Evolutionary conservation across 2,888 invertebrate species (phyloP).

Genomic region (Stenodema calcarata): DNA sequence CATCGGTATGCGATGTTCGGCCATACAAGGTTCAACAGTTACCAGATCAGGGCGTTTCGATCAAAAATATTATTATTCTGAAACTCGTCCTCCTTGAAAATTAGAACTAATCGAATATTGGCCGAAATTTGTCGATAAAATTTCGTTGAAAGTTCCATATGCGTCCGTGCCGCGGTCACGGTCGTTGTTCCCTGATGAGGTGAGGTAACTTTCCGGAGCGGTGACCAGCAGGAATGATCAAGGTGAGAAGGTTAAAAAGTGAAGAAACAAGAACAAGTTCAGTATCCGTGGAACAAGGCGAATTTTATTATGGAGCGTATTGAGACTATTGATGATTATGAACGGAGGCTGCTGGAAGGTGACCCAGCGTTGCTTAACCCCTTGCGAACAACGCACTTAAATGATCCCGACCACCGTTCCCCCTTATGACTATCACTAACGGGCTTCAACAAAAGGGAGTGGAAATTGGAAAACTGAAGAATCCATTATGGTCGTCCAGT

Average conservation of each 20-base stretch:
- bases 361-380: neutral
- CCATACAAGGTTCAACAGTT: no score
- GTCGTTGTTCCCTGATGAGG: neutral
- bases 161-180: neutral
- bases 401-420: neutral
- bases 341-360: slow-evolving; percentile 1
- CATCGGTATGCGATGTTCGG: no score
- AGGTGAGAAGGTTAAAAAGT: slow-evolving; percentile 33
- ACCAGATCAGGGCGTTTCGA: no score
- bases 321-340: slow-evolving; percentile 21
- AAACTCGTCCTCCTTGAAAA: neutral
- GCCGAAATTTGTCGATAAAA: neutral
- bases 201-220: slow-evolving; percentile 9
- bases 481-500: neutral
- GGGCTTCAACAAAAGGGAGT: neutral
- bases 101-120: neutral
- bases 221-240: slow-evolving; percentile 18
- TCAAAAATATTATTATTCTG: no score
- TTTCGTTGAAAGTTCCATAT: neutral
- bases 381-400: neutral
- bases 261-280: slow-evolving; percentile 28
- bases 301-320: slow-evolving; percentile 14
- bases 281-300: neutral
- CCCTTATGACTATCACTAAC: neutral
- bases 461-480: slow-evolving; percentile 4